phyloP scores from a whole-genome alignment of 2,113 vertebrate species.

The Chelonoidis abingdonii region DNA sequence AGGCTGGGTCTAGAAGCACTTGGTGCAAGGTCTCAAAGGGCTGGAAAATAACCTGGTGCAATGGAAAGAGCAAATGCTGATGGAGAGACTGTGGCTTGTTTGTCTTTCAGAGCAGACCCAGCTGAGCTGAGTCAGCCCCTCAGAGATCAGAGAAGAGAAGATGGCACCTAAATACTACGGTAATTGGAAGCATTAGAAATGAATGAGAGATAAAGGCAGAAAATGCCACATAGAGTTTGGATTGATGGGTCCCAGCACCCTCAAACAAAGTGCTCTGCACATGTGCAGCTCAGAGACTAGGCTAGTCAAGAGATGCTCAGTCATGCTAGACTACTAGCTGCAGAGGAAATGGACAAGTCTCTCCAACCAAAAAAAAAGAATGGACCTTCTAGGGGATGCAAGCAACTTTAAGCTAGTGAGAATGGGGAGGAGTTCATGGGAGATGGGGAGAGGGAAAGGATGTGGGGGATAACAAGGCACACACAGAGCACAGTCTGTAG shows the following conservation, averaged over 20 bases:
- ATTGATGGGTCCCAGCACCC: neutral
- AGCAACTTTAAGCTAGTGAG: neutral
- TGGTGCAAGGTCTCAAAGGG: fast-evolving
- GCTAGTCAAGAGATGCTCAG: fast-evolving
- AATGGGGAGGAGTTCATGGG: neutral
- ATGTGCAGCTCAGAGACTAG: neutral
- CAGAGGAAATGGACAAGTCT: neutral
- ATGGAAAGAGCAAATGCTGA: neutral
- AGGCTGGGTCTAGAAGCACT: neutral
- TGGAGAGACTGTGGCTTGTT: neutral
- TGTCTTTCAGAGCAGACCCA: neutral
- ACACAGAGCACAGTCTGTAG: neutral
- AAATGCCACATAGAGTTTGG: neutral
- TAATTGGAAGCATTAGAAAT: neutral
- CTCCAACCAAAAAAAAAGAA: fast-evolving
- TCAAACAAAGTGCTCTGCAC: fast-evolving
- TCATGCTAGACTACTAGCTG: fast-evolving
- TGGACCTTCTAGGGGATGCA: neutral
- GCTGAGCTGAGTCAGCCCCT: neutral
- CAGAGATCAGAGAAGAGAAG: fast-evolving
- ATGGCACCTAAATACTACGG: neutral
- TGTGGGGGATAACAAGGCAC: neutral
- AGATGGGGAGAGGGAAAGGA: neutral
- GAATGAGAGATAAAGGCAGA: neutral
- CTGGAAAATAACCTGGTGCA: fast-evolving